These are phyloP conservation scores for Pseudorhiza aurosa DNA, from an alignment of 30 jellyfish, hydroid and myxozoan species.

Conservation along the genomic window DNA sequence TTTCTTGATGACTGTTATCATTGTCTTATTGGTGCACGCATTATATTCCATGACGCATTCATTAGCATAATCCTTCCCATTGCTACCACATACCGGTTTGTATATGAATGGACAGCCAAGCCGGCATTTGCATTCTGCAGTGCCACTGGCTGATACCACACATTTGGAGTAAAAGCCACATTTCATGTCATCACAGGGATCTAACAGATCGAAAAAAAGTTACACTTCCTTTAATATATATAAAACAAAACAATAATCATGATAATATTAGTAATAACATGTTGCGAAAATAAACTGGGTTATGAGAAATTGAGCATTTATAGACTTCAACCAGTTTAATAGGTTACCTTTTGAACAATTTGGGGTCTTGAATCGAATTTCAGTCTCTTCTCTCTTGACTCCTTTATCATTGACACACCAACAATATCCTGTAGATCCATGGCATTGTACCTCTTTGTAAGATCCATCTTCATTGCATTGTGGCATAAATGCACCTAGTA, in stretches of 20 bases:
- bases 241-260: no score
- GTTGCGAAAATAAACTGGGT: no score
- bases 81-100: conserved; percentile 64
- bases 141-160: neutral
- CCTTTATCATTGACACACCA: conserved; percentile 89
- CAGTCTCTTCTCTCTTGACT: conserved; percentile 54
- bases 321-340: no score
- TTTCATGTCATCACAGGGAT: conserved; percentile 10
- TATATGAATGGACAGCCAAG: conserved; percentile 44
- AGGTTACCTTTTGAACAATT: conserved; percentile 38
- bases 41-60: conserved; percentile 22
- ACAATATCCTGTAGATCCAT: conserved; percentile 92
- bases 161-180: conserved; percentile 21
- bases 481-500: conserved; percentile 75
- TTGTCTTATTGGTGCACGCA: conserved; percentile 8
- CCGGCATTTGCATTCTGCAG: conserved; percentile 18
- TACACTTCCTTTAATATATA: no score
- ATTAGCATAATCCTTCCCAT: conserved; percentile 43
- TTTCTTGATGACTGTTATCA: neutral
- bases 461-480: conserved; percentile 82
- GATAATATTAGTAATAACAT: no score
- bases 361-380: conserved; percentile 51
- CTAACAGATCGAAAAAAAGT: no score
- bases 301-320: no score
- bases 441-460: conserved; percentile 78